These are phyloP conservation scores for Engraulis encrasicolus DNA, from an alignment of 2,113 vertebrate species.

Conservation along the genomic window DNA sequence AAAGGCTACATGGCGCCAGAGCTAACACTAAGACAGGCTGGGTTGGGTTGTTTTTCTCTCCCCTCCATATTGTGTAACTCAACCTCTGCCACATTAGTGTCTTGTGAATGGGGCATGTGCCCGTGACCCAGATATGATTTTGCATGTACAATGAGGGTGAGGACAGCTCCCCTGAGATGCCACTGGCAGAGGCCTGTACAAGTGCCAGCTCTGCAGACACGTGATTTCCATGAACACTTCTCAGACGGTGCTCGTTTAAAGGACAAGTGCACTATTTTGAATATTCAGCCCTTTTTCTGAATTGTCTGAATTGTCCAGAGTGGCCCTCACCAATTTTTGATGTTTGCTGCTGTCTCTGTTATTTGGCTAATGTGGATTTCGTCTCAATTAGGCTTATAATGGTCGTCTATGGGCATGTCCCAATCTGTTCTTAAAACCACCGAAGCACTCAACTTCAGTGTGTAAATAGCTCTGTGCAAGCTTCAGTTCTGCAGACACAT, in stretches of 20 bases:
- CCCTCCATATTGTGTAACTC: neutral
- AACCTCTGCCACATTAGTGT: neutral
- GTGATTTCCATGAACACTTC: neutral
- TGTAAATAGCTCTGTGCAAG: too few species aligned
- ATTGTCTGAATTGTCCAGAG: too few species aligned
- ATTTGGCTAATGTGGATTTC: too few species aligned
- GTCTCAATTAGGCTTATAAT: too few species aligned
- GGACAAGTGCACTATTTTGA: too few species aligned
- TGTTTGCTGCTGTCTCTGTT: too few species aligned
- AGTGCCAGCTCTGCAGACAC: neutral
- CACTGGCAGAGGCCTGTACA: neutral
- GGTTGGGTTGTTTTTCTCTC: neutral
- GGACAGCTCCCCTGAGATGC: slow-evolving; percentile 30
- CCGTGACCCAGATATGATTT: slow-evolving; percentile 13
- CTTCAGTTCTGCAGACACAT: neutral
- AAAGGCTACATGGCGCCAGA: neutral
- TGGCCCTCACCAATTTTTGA: too few species aligned
- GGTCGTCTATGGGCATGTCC: too few species aligned
- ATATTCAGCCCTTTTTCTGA: too few species aligned
- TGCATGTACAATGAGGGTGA: neutral
- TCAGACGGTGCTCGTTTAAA: neutral
- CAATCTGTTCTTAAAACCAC: too few species aligned
- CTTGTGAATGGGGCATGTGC: slow-evolving; percentile 11
- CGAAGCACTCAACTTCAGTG: too few species aligned
- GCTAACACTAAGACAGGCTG: neutral